phyloP scores from a whole-genome alignment of 2,797 vertebrate species.

The Odontamblyopus lacepedii region DNA sequence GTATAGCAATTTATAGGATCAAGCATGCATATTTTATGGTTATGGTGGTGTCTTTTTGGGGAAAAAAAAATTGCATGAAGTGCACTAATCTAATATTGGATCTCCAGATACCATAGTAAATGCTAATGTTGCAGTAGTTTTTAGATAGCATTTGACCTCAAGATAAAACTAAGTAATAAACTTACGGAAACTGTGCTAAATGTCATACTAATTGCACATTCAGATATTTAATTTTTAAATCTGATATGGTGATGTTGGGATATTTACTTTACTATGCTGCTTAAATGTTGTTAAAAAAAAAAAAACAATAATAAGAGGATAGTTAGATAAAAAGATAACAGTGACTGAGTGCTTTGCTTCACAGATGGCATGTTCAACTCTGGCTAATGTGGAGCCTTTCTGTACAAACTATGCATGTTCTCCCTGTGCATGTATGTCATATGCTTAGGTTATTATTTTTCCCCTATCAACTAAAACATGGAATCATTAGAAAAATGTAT shows the following conservation, averaged over 20 bases:
- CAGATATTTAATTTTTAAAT: too few relatives aligned
- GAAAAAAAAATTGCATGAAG: not conserved
- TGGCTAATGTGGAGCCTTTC: not conserved
- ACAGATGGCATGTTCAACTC: too few relatives aligned
- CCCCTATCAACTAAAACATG: not conserved
- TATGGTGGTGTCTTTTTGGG: not conserved
- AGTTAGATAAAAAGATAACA: too few relatives aligned
- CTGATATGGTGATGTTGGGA: too few relatives aligned
- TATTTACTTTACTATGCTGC: too few relatives aligned
- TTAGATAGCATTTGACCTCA: not conserved
- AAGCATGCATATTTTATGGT: slow-evolving; percentile 7
- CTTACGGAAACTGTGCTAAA: too few relatives aligned
- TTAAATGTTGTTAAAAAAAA: too few relatives aligned
- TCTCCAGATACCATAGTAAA: not conserved
- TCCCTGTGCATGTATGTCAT: not conserved
- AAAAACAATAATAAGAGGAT: too few relatives aligned
- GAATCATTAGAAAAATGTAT: not conserved
- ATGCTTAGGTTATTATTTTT: not conserved
- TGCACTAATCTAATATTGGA: not conserved
- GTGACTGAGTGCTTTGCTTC: too few relatives aligned
- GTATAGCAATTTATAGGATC: not conserved
- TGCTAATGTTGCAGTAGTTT: not conserved
- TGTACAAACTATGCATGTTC: too few relatives aligned
- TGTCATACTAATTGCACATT: too few relatives aligned
- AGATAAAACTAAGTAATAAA: too few relatives aligned